Percentiles rank a stretch among this genome's conserved stretches.
Evolutionary conservation across 92 coral and sea anemone genomes (phyloP).

Genomic region (Palythoa caribaeorum): DNA sequence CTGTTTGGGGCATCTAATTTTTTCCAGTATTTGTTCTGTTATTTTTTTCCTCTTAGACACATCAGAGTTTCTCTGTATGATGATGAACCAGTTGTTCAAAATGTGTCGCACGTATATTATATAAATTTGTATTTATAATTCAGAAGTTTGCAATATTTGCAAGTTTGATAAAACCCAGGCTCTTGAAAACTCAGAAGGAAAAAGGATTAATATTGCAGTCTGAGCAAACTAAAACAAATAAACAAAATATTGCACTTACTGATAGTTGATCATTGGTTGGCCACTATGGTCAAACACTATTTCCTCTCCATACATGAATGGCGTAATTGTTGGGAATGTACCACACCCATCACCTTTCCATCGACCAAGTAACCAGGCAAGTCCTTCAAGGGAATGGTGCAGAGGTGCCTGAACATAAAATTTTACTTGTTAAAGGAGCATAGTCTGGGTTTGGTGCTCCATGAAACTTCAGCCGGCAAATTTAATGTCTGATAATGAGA

Average conservation of each 20-base stretch:
- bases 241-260: constrained; percentile 60
- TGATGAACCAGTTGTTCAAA: too few species aligned
- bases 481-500: background rate
- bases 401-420: constrained; percentile 62
- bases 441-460: background rate
- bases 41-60: too few species aligned
- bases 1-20: too few species aligned
- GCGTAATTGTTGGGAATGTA: constrained; percentile 82
- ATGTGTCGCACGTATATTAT: too few species aligned
- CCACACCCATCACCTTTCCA: constrained; percentile 99
- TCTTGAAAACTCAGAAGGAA: background rate
- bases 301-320: constrained; percentile 88
- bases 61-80: too few species aligned
- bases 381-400: constrained; percentile 68
- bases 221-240: too few species aligned
- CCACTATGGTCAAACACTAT: constrained; percentile 83
- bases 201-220: too few species aligned
- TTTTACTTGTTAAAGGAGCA: background rate
- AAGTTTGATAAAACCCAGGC: background rate
- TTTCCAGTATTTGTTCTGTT: too few species aligned
- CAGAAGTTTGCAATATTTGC: too few species aligned
- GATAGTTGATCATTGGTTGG: constrained; percentile 86
- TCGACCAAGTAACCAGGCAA: constrained; percentile 93
- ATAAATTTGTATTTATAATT: too few species aligned
- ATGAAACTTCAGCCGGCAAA: background rate